A percentile compares a stretch with the other conserved stretches of the same genome.
phyloP scores from a whole-genome alignment of 2,113 vertebrate genomes.

The Okapia johnstoni region DNA sequence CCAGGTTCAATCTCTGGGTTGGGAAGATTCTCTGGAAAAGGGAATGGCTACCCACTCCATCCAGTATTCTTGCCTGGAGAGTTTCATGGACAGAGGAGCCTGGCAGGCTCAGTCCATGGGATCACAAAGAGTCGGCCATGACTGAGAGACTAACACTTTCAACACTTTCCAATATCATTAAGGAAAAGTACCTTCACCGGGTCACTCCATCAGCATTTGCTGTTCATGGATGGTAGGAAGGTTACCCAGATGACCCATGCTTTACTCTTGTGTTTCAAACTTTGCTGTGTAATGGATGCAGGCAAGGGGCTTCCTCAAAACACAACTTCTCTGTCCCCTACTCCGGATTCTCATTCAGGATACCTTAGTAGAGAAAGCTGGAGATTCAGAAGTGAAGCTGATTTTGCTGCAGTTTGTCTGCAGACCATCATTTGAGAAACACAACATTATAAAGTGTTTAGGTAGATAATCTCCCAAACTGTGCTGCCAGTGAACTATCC shows the following conservation, averaged over 20 bases:
- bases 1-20: not conserved
- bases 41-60: not conserved
- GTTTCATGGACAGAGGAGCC: not conserved
- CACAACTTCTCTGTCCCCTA: not conserved
- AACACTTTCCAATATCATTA: not conserved
- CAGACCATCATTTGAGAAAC: not conserved
- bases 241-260: not conserved
- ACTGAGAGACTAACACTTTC: not conserved
- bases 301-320: not conserved
- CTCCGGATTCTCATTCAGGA: not conserved
- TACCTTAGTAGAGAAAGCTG: not conserved
- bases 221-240: not conserved
- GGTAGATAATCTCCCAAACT: not conserved
- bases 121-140: fast-evolving
- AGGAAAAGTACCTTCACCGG: not conserved
- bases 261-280: not conserved
- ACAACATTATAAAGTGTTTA: not conserved
- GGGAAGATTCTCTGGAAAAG: not conserved
- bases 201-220: not conserved
- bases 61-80: not conserved
- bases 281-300: not conserved
- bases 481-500: not conserved
- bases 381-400: not conserved
- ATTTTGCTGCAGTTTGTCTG: not conserved
- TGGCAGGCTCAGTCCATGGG: not conserved